Conservation (phyloP, 2,113 vertebrate species). For the Osmerus mordax region DNA sequence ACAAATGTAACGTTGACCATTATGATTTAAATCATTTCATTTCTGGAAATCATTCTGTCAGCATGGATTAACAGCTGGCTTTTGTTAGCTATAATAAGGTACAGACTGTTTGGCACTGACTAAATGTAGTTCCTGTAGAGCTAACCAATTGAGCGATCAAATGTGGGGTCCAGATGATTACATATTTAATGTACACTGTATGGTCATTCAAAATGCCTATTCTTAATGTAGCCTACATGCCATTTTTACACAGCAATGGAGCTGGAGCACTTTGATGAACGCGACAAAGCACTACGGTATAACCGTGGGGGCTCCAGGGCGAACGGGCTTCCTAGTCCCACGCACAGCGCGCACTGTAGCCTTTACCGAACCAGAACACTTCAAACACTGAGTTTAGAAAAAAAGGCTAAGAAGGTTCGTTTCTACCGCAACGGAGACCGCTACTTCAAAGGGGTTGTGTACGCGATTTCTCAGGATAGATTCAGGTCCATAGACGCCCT, state of each 20-base stretch:
- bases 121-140: neutral
- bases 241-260: conserved; percentile 84
- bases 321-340: conserved; percentile 93
- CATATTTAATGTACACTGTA: neutral
- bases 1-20: no score
- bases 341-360: conserved; percentile 98
- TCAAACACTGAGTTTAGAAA: conserved; percentile 90
- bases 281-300: conserved; percentile 91
- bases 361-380: conserved; percentile 95
- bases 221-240: neutral
- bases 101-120: conserved; percentile 1
- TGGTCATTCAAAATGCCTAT: neutral
- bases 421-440: conserved; percentile 98
- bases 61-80: no score
- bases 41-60: no score
- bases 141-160: neutral
- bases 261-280: conserved; percentile 96
- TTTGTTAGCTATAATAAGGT: no score
- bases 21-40: no score
- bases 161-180: neutral
- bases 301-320: conserved; percentile 83
- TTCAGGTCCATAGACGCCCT: conserved; percentile 93
- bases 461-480: conserved; percentile 92
- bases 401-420: conserved; percentile 96
- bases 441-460: conserved; percentile 97